phyloP scores from a whole-genome alignment of 2,113 vertebrate genomes.

The Callithrix jacchus region DNA sequence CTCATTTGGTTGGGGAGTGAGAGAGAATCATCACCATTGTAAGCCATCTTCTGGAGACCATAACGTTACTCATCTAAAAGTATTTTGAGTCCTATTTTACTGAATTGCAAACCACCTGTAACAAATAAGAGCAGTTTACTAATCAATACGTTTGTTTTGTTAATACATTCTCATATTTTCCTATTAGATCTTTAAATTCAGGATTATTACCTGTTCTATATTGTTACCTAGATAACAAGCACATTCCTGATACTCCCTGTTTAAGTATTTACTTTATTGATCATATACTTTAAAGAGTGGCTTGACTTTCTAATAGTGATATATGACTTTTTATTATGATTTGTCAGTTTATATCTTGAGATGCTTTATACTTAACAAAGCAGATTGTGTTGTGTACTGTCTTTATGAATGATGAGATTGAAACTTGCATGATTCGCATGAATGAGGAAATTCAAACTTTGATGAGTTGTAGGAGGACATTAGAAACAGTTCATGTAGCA shows the following conservation, averaged over 20 bases:
- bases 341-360: slow-evolving; percentile 28
- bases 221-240: not conserved
- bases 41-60: not conserved
- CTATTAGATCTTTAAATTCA: not conserved
- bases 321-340: not conserved
- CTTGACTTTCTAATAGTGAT: not conserved
- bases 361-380: not conserved
- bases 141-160: not conserved
- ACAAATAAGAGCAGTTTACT: not conserved
- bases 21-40: not conserved
- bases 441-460: slow-evolving; percentile 5
- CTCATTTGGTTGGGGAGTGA: not conserved
- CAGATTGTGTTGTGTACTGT: not conserved
- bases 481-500: slow-evolving; percentile 22
- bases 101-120: not conserved
- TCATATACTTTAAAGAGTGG: not conserved
- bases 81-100: not conserved
- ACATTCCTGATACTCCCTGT: not conserved
- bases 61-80: not conserved
- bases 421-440: not conserved
- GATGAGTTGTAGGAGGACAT: not conserved
- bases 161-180: not conserved
- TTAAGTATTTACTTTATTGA: not conserved
- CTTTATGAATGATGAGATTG: not conserved
- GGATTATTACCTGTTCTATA: not conserved